phyloP scores from a whole-genome alignment of 2,888 invertebrate genomes.

The Orthosia incerta region DNA sequence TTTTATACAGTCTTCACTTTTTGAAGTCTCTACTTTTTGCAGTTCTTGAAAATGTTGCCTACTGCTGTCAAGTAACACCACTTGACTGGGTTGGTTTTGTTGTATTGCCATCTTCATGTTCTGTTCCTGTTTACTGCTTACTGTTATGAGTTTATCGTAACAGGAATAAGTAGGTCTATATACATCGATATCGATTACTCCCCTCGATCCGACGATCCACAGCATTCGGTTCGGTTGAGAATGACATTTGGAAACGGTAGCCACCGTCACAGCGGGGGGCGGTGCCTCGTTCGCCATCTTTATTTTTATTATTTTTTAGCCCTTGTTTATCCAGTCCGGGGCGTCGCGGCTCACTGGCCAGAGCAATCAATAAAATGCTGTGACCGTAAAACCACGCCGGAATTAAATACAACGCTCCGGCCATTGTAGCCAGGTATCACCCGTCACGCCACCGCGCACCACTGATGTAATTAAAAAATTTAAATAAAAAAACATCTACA shows the following conservation, averaged over 20 bases:
- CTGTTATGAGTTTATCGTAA: not conserved
- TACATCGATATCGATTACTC: slow-evolving; percentile 62
- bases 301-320: slow-evolving; percentile 85
- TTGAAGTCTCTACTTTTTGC: no score
- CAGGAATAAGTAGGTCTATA: not conserved
- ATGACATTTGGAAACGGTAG: slow-evolving; percentile 90
- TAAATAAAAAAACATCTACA: slow-evolving; percentile 58
- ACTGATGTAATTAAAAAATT: slow-evolving; percentile 78
- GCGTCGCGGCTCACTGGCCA: slow-evolving; percentile 86
- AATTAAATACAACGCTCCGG: slow-evolving; percentile 84
- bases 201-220: slow-evolving; percentile 58
- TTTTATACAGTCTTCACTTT: not conserved
- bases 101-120: not conserved
- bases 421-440: slow-evolving; percentile 72
- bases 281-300: slow-evolving; percentile 87
- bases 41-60: not conserved
- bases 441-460: slow-evolving; percentile 71
- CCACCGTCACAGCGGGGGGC: slow-evolving; percentile 86
- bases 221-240: slow-evolving; percentile 76
- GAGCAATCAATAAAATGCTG: slow-evolving; percentile 89
- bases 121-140: not conserved
- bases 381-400: slow-evolving; percentile 85
- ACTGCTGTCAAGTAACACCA: no score
- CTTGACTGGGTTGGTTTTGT: no score
- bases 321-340: slow-evolving; percentile 89